Percentiles rank a stretch among this genome's conserved stretches.
These are phyloP conservation scores for Bombus picipes DNA, from an alignment of 1,140 invertebrate species.

Conservation along the genomic window DNA sequence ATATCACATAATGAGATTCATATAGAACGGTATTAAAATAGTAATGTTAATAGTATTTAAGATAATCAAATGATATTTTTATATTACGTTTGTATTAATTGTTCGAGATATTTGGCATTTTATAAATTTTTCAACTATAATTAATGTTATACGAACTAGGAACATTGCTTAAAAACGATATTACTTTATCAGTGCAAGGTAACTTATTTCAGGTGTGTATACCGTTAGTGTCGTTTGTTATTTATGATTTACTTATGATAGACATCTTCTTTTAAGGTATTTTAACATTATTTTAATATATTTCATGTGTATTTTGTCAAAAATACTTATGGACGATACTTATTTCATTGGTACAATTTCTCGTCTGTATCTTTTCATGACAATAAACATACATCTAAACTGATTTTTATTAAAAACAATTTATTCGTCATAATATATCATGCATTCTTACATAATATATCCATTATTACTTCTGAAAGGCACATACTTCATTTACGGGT, in stretches of 20 bases:
- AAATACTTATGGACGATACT: slow-evolving; percentile 15
- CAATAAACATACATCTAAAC: slow-evolving; percentile 40
- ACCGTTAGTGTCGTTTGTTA: slow-evolving; percentile 6
- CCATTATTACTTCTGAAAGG: slow-evolving; percentile 82
- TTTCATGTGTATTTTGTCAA: slow-evolving; percentile 43
- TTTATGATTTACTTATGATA: slow-evolving; percentile 14
- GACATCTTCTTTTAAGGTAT: slow-evolving; percentile 20
- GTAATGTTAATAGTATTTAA: slow-evolving; percentile 26
- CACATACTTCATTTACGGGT: slow-evolving; percentile 79
- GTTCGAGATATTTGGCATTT: slow-evolving; percentile 7
- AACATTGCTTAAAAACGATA: background rate
- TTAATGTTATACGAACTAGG: background rate
- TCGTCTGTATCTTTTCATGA: slow-evolving; percentile 43
- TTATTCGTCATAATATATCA: slow-evolving; percentile 81
- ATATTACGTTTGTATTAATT: slow-evolving; percentile 4
- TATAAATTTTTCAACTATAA: background rate
- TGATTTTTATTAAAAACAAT: slow-evolving; percentile 79
- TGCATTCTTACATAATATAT: slow-evolving; percentile 79
- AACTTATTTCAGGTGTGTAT: slow-evolving; percentile 14
- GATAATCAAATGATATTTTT: slow-evolving; percentile 31
- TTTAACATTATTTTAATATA: slow-evolving; percentile 36
- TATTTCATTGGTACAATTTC: slow-evolving; percentile 9
- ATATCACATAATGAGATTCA: slow-evolving; percentile 24
- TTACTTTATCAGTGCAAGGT: slow-evolving; percentile 9
- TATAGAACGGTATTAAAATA: slow-evolving; percentile 21